A percentile compares a stretch with the other conserved stretches of the same genome.
phyloP scores from a whole-genome alignment of 2,888 invertebrate species.

The Protophormia terraenovae region DNA sequence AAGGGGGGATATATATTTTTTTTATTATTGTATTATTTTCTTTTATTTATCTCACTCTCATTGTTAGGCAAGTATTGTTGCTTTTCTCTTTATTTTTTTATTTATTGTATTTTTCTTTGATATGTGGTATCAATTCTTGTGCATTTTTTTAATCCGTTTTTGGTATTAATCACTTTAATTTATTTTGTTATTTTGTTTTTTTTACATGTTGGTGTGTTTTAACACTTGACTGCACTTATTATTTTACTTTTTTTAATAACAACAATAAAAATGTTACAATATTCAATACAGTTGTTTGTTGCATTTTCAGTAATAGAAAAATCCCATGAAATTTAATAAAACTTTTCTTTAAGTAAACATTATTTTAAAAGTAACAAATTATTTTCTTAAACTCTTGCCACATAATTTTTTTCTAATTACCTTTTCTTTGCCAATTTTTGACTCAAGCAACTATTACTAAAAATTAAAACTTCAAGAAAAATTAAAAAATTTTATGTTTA shows the following conservation, averaged over 20 bases:
- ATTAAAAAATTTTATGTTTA: no score
- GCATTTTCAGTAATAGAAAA: conserved; percentile 22
- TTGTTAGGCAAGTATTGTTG: neutral
- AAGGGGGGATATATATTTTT: conserved; percentile 28
- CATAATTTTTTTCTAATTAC: no score
- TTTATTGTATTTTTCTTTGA: conserved; percentile 32
- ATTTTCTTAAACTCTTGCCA: no score
- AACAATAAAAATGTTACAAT: neutral
- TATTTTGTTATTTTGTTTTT: conserved; percentile 29
- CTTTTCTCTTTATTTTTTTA: conserved; percentile 11
- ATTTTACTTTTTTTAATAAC: neutral
- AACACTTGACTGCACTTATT: conserved; percentile 72
- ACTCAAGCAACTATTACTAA: no score
- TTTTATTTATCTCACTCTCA: conserved; percentile 11
- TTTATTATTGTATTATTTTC: conserved; percentile 30
- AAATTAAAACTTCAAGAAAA: no score
- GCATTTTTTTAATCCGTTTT: conserved; percentile 64
- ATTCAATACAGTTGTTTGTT: neutral
- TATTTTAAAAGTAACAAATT: no score
- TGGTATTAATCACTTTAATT: conserved; percentile 58
- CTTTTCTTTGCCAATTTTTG: no score
- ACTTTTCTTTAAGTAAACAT: no score
- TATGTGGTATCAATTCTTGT: conserved; percentile 61
- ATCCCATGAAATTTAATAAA: neutral
- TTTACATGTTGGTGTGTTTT: conserved; percentile 55